A percentile compares a stretch with the other conserved stretches of the same genome.
phyloP scores from a whole-genome alignment of 2,113 vertebrate species.

The Corvus hawaiiensis region DNA sequence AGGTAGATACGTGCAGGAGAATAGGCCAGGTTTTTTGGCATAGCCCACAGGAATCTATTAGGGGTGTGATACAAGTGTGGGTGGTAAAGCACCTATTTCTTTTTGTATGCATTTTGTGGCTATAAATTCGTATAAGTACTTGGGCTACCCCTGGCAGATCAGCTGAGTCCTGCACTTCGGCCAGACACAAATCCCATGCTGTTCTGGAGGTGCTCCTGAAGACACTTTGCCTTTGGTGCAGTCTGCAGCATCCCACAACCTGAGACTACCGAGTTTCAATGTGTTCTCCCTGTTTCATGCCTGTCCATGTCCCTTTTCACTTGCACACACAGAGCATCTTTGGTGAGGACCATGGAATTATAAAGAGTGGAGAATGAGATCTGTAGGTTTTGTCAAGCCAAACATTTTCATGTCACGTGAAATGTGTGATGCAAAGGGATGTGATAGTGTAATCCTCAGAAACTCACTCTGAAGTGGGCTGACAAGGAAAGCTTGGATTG shows the following conservation, averaged over 20 bases:
- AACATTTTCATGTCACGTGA: neutral
- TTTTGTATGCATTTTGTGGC: neutral
- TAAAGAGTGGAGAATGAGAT: neutral
- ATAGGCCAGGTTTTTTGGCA: neutral
- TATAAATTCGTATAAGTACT: neutral
- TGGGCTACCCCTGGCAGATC: neutral
- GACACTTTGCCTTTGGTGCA: neutral
- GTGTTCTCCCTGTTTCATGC: neutral
- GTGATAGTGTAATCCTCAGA: neutral
- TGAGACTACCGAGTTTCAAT: rapidly evolving
- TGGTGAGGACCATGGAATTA: neutral
- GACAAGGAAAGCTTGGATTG: neutral
- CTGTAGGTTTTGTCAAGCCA: neutral
- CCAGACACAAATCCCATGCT: rapidly evolving
- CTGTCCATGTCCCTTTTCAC: neutral
- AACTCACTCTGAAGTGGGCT: neutral
- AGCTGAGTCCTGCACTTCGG: neutral
- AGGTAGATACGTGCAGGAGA: neutral
- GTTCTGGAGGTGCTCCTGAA: neutral
- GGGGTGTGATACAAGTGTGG: neutral
- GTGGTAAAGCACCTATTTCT: neutral
- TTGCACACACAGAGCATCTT: neutral
- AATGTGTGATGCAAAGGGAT: neutral
- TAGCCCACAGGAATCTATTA: neutral
- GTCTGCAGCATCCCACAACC: neutral